Conservation (phyloP, 2,888 invertebrate species). For the Diarsia mendica region DNA sequence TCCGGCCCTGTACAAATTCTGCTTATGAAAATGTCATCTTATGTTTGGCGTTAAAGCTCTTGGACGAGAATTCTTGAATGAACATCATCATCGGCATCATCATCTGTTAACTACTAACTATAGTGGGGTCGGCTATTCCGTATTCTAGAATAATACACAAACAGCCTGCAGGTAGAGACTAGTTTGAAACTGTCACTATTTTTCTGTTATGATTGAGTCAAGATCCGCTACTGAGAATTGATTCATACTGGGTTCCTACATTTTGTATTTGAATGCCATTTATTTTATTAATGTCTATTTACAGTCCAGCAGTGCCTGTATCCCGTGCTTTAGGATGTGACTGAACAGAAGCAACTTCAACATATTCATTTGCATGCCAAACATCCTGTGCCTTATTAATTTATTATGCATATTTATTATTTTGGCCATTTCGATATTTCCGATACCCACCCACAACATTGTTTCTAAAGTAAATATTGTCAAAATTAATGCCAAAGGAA, state of each 20-base stretch:
- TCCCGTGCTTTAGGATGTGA: constrained; percentile 35
- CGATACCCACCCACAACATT: constrained; percentile 34
- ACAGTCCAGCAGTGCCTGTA: background rate
- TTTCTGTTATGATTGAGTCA: background rate
- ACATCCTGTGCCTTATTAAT: constrained; percentile 32
- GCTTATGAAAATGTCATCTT: background rate
- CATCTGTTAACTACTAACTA: too few species aligned
- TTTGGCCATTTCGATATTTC: constrained; percentile 14
- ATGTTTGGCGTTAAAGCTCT: background rate
- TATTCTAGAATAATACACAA: background rate
- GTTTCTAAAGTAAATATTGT: constrained; percentile 24
- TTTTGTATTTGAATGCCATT: background rate
- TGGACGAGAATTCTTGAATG: too few species aligned
- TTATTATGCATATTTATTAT: constrained; percentile 24
- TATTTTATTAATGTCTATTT: constrained; percentile 6
- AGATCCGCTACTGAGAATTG: background rate
- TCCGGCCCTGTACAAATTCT: too few species aligned
- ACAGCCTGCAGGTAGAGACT: background rate
- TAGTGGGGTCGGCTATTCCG: too few species aligned
- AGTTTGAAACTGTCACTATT: background rate
- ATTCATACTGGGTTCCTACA: too few species aligned
- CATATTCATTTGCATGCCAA: constrained; percentile 23
- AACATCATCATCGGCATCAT: too few species aligned
- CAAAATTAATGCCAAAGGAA: constrained; percentile 28
- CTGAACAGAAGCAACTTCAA: constrained; percentile 10